Base-by-base conservation (phyloP, 2,113 vertebrate genomes). In the Pandion haliaetus region DNA sequence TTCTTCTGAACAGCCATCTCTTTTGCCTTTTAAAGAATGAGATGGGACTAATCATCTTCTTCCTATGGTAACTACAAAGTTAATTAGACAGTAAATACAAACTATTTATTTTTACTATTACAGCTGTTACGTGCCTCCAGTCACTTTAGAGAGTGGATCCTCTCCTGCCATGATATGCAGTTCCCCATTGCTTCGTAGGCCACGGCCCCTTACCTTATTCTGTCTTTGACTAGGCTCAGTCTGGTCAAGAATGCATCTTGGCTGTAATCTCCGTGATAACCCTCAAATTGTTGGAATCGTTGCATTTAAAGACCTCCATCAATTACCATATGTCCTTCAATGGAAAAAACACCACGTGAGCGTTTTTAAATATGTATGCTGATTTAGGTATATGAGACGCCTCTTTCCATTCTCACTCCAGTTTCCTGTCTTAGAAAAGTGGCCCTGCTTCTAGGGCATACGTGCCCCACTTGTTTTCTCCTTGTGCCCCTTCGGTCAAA, bases 41-140 rank as follows among this genome's bases (percentile, higher is more conserved):
- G 70, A 96, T 90, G 90, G 95, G 96, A 93, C 88, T 98, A 88
- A 97, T 93, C 93, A 90, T 98, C 97, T 95, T 98, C 93, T 93
- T 98, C 91, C 90, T 97, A 36, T 97, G 98, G 98, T 98, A 98
- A 98, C 88, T 95, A 96, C 40, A 70, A 54, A 92, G 58, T 40
- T 52, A 52, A 74, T 70, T 47, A 62, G 40, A 44, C 14, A 89
- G 9, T 28, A 71, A 55, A 58, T 47, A 44, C 5, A 59, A 85
- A 44, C 59, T 3, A 82, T 16, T 81, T 70, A 10, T 16, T 62
- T 87, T 72, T 69, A 55, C 26, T 65, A 5, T 52, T 49, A 52
- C 34, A 82, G 44, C 29, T 93, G 14, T 49, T 71, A 40, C 8
- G 69, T 86, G 34, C 45, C 40, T 77, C 24, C n/a, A 52, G 19